Evolutionary conservation across 2,113 vertebrate species (phyloP).

Genomic region (Anoura caudifer): DNA sequence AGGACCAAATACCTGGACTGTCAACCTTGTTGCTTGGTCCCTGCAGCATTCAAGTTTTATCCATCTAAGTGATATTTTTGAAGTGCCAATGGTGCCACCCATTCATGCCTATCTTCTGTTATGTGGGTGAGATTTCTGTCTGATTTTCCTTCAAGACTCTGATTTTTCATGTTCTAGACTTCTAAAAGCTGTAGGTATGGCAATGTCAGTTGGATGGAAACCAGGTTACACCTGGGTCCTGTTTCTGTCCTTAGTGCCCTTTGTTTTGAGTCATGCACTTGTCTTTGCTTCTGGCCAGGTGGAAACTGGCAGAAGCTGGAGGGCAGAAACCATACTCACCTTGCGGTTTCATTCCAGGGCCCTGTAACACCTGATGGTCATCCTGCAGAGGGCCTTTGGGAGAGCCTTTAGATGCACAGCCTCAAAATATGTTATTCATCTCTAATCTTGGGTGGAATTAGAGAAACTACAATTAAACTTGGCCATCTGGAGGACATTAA

Average conservation of each 20-base stretch:
- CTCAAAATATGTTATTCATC: neutral
- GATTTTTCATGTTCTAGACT: conserved; percentile 6
- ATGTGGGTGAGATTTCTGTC: conserved; percentile 36
- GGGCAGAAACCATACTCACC: neutral
- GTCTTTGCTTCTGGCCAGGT: neutral
- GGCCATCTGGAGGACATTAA: neutral
- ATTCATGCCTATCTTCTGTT: conserved; percentile 51
- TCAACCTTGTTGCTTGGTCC: conserved; percentile 64
- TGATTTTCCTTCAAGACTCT: conserved; percentile 30
- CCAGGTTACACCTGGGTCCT: neutral
- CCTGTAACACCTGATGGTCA: conserved; percentile 53
- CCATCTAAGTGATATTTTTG: conserved; percentile 68
- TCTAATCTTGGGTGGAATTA: neutral
- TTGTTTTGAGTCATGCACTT: neutral
- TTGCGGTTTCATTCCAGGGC: neutral
- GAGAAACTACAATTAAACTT: neutral
- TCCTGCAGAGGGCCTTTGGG: neutral
- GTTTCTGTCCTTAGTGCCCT: neutral
- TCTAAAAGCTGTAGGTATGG: neutral
- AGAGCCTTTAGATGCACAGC: conserved; percentile 7
- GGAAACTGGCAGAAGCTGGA: neutral
- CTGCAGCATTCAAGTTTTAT: conserved; percentile 50
- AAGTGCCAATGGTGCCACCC: conserved; percentile 65
- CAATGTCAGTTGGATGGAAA: neutral
- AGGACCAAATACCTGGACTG: conserved; percentile 69